Evolutionary conservation across 2,113 vertebrate species (phyloP).

Genomic region (Tachysurus vachellii): DNA sequence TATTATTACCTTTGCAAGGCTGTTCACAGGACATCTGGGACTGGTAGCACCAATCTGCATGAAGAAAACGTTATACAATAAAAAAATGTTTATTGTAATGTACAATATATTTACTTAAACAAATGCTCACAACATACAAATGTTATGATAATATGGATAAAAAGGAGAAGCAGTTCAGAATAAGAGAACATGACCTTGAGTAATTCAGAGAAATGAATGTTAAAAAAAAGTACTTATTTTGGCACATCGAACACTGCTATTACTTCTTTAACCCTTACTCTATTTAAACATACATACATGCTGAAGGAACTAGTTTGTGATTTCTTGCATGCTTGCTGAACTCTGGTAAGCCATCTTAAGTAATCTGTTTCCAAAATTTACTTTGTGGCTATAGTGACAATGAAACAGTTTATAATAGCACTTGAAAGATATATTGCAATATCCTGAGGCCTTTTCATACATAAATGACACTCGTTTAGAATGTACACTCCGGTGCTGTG

Average conservation of each 20-base stretch:
- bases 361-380: conserved; percentile 4
- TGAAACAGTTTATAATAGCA: conserved; percentile 12
- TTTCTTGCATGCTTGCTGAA: background rate
- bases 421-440: conserved; percentile 5
- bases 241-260: too few species aligned
- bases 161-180: too few species aligned
- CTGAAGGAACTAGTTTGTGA: background rate
- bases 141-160: background rate
- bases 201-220: background rate
- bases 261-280: too few species aligned
- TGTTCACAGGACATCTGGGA: conserved; percentile 65
- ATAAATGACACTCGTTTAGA: background rate
- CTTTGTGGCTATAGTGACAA: background rate
- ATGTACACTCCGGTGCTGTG: background rate
- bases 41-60: conserved; percentile 76
- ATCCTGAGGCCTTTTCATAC: background rate
- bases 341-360: background rate
- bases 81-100: background rate
- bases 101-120: background rate
- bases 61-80: background rate
- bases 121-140: background rate
- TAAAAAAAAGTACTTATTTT: background rate
- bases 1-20: conserved; percentile 66
- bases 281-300: too few species aligned
- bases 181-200: background rate